Evolutionary conservation across 2,113 vertebrate species (phyloP), one percentile per base, ranked within the genome.

Genomic region (Catharus minimus): DNA sequence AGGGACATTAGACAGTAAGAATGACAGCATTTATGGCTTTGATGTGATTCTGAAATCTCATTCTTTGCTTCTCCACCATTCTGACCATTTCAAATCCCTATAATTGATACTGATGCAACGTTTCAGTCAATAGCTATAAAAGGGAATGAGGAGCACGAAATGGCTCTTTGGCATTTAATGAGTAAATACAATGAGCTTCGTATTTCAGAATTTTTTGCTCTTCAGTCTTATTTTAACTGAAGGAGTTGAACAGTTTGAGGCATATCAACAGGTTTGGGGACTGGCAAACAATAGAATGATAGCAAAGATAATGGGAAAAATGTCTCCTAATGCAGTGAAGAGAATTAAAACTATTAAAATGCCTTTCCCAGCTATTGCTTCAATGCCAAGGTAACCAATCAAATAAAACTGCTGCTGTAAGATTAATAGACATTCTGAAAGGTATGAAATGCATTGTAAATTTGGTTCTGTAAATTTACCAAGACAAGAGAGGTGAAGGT

Each of bases 81-180:
- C 78, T 82, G 39, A 76, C 77, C 74, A 84, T 95, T 95, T 78
- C 81, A 85, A 93, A 95, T 90, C 36, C 74, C 69, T 2, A 0
- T 93, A 93, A 96, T 89, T 95, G 95, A 87, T 77, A 82, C 47
- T 80, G 89, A 90, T 82, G 62, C 77, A 92, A 75, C 43, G 50
- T 87, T 85, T 82, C 44, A 73, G 81, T 94, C 92, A 82, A 95
- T 90, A 93, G 55, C 62, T 94, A 58, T 93, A 55, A 93, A 89
- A 82, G 44, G 26, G 83, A 89, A 55, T 62, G 81, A 79, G 47
- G 22, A 95, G 58, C 55, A 89, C 1, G 1, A 87, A 94, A 85
- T 89, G 62, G 74, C 30, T 89, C 50, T 77, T 74, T 52, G 81
- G n/a, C 43, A 27, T 85, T 73, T 84, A 82, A 85, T 87, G 90